phyloP scores from a whole-genome alignment of 2,888 invertebrate species.

The Drosophila bunnanda region DNA sequence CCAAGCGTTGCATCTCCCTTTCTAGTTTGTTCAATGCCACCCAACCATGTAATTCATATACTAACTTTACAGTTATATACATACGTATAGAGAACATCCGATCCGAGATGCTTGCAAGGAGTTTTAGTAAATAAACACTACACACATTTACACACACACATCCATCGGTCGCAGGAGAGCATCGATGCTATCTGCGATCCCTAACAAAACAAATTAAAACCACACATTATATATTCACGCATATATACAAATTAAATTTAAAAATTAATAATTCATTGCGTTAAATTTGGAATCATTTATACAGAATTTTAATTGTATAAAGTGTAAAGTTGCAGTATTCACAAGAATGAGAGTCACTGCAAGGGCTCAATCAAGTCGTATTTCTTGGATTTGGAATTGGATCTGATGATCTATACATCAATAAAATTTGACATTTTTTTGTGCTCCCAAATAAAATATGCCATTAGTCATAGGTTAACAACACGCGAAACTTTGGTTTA shows the following conservation, averaged over 20 bases:
- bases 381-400: no score
- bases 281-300: not conserved
- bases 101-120: conserved; percentile 5
- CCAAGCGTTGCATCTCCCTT: conserved; percentile 19
- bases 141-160: conserved; percentile 9
- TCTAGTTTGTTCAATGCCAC: conserved; percentile 12
- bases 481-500: not conserved
- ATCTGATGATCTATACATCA: no score
- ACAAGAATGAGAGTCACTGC: no score
- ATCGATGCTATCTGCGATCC: not conserved
- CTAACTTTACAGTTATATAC: conserved; percentile 8
- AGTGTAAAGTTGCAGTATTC: not conserved
- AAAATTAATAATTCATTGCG: conserved; percentile 10
- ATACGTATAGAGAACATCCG: not conserved
- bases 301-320: not conserved
- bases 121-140: conserved; percentile 23
- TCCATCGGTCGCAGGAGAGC: conserved; percentile 12
- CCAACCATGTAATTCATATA: conserved; percentile 13
- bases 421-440: no score
- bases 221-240: conserved; percentile 42
- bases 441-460: conserved; percentile 16
- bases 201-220: conserved; percentile 26
- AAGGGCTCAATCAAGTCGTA: no score
- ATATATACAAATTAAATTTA: conserved; percentile 45
- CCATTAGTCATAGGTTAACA: conserved; percentile 27